Conservation (phyloP, 2,888 invertebrate species). For the Drosophila maculinotata region DNA sequence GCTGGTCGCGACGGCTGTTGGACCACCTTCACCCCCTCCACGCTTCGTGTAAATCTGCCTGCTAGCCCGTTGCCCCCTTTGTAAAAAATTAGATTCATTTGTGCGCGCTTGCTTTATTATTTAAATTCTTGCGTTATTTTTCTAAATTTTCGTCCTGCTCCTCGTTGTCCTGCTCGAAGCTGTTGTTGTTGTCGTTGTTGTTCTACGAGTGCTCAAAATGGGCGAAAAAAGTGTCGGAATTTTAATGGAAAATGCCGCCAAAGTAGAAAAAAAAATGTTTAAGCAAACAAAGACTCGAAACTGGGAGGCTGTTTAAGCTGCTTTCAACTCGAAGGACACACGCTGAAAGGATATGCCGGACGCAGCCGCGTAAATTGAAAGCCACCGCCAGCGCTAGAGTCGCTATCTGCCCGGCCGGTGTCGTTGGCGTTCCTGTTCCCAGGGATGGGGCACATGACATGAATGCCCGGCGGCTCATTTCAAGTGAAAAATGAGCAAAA, state of each 20-base stretch:
- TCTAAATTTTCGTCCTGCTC: slow-evolving; percentile 69
- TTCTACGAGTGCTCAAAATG: slow-evolving; percentile 23
- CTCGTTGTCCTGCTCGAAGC: slow-evolving; percentile 26
- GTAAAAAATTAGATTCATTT: slow-evolving; percentile 83
- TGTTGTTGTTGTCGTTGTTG: slow-evolving; percentile 31
- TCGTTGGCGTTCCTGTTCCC: slow-evolving; percentile 30
- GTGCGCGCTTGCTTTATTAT: slow-evolving; percentile 81
- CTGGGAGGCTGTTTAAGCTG: slow-evolving; percentile 68
- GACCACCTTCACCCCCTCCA: not conserved
- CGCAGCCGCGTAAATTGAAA: slow-evolving; percentile 75
- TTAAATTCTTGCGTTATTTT: slow-evolving; percentile 80
- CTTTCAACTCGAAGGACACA: slow-evolving; percentile 73
- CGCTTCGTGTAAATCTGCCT: not conserved
- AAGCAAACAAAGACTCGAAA: slow-evolving; percentile 71
- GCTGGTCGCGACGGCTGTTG: slow-evolving; percentile 16
- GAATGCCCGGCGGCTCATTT: slow-evolving; percentile 79
- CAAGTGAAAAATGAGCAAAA: slow-evolving; percentile 79
- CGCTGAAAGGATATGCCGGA: slow-evolving; percentile 71
- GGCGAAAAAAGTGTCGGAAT: slow-evolving; percentile 75
- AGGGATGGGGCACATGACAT: slow-evolving; percentile 65
- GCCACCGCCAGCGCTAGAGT: slow-evolving; percentile 38
- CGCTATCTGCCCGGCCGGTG: slow-evolving; percentile 59
- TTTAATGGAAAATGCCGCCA: slow-evolving; percentile 83
- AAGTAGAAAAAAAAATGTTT: slow-evolving; percentile 63
- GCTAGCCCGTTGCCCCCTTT: slow-evolving; percentile 61